A percentile compares a stretch with the other conserved stretches of the same genome.
Evolutionary conservation across 2,888 invertebrate species (phyloP).

Genomic region (Drosophila birchii): DNA sequence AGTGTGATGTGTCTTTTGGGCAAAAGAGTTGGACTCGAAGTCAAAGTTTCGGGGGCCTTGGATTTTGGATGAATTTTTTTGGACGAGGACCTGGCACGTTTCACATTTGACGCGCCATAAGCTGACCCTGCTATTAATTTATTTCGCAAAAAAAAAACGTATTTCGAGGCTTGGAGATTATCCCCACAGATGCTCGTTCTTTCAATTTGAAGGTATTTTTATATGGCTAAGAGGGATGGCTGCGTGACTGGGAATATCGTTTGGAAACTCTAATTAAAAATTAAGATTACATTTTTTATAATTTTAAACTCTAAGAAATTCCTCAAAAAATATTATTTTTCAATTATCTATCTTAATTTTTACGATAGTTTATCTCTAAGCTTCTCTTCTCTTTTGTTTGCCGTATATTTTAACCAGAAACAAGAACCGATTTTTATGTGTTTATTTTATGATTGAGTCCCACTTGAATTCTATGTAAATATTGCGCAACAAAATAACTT

Average conservation of each 20-base stretch:
- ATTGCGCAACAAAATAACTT: slow-evolving; percentile 71
- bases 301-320: too few species aligned
- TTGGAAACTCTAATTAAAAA: neutral
- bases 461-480: slow-evolving; percentile 64
- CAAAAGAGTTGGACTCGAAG: slow-evolving; percentile 6
- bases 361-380: slow-evolving; percentile 13
- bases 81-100: slow-evolving; percentile 65
- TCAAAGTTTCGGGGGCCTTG: slow-evolving; percentile 7
- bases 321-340: neutral
- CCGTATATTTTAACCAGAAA: slow-evolving; percentile 26
- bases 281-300: too few species aligned
- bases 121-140: slow-evolving; percentile 68
- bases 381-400: neutral
- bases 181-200: slow-evolving; percentile 28
- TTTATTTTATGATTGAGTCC: slow-evolving; percentile 55
- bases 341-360: neutral
- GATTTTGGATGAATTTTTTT: slow-evolving; percentile 24
- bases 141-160: slow-evolving; percentile 18
- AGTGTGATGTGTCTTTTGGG: slow-evolving; percentile 61
- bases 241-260: slow-evolving; percentile 13
- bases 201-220: slow-evolving; percentile 33
- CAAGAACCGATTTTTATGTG: slow-evolving; percentile 34
- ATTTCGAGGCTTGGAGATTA: slow-evolving; percentile 25
- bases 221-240: slow-evolving; percentile 25
- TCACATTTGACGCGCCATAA: slow-evolving; percentile 69